phyloP scores from a whole-genome alignment of 2,113 vertebrate genomes.

The Progne subis region DNA sequence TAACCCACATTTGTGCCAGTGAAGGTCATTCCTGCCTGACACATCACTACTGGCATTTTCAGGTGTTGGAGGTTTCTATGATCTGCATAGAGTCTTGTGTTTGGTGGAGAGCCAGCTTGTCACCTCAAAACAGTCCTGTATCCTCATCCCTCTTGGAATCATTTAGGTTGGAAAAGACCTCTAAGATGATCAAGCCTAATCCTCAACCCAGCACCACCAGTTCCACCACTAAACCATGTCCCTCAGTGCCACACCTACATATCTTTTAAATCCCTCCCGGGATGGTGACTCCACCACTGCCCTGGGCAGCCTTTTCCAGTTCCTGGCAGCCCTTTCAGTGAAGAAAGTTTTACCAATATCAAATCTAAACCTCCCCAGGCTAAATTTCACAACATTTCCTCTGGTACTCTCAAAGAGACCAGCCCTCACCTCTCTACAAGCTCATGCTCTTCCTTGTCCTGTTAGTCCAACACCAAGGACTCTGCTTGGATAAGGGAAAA shows the following conservation, averaged over 20 bases:
- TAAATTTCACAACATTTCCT: background rate
- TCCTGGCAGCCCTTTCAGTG: background rate
- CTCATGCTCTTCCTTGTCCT: background rate
- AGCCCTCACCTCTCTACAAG: background rate
- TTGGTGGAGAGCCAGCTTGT: background rate
- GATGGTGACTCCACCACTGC: background rate
- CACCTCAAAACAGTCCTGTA: background rate
- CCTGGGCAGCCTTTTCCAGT: background rate
- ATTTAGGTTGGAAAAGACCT: background rate
- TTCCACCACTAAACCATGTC: background rate
- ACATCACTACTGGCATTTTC: background rate
- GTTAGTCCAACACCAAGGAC: background rate
- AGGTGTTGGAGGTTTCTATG: background rate
- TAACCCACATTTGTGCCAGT: background rate
- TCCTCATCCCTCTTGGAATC: background rate
- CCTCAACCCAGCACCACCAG: background rate
- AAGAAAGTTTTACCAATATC: background rate
- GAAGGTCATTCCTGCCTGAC: background rate
- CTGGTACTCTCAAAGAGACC: background rate
- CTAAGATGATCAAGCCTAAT: background rate
- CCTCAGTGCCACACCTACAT: background rate
- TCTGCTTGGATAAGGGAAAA: background rate
- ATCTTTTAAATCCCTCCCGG: background rate
- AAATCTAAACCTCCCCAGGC: background rate
- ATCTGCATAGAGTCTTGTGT: background rate